These are phyloP conservation scores for Cyclopterus lumpus DNA, from an alignment of 2,797 vertebrate species.

Conservation along the genomic window DNA sequence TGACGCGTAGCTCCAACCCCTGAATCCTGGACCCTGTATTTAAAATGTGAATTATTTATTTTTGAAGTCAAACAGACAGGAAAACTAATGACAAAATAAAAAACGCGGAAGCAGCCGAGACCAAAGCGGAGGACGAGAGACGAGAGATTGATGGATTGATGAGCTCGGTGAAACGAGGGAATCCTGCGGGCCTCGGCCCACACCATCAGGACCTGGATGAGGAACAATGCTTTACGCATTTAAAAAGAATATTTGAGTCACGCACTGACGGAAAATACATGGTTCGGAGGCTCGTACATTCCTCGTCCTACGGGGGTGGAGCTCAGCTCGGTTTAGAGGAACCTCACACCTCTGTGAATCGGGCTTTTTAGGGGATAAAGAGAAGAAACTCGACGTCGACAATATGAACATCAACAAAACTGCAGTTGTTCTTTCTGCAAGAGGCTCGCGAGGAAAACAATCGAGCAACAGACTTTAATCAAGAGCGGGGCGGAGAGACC, in stretches of 20 bases:
- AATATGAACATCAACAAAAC: constrained; percentile 42
- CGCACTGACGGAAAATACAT: constrained; percentile 14
- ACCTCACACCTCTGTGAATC: constrained; percentile 42
- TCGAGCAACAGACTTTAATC: constrained; percentile 55
- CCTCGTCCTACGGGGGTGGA: neutral
- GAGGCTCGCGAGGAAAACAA: constrained; percentile 38
- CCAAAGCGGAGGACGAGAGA: constrained; percentile 10
- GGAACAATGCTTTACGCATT: constrained; percentile 27
- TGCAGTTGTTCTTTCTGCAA: constrained; percentile 24
- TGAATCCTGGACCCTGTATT: too few species aligned
- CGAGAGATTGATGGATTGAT: constrained; percentile 40
- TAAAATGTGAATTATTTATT: too few species aligned
- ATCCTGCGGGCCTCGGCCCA: constrained; percentile 4
- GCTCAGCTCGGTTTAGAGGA: constrained; percentile 45
- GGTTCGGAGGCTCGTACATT: constrained; percentile 52
- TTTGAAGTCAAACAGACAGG: neutral
- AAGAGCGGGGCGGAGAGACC: constrained; percentile 26
- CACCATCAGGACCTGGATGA: neutral
- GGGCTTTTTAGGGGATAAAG: neutral
- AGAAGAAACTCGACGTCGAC: constrained; percentile 18
- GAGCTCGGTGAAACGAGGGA: constrained; percentile 41
- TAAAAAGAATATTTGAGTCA: constrained; percentile 43
- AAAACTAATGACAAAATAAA: neutral
- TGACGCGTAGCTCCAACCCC: too few species aligned
- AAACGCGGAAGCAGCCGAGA: neutral